Conservation (phyloP, 2,113 vertebrate genomes). For the Sterrhoptilus dennistouni region DNA sequence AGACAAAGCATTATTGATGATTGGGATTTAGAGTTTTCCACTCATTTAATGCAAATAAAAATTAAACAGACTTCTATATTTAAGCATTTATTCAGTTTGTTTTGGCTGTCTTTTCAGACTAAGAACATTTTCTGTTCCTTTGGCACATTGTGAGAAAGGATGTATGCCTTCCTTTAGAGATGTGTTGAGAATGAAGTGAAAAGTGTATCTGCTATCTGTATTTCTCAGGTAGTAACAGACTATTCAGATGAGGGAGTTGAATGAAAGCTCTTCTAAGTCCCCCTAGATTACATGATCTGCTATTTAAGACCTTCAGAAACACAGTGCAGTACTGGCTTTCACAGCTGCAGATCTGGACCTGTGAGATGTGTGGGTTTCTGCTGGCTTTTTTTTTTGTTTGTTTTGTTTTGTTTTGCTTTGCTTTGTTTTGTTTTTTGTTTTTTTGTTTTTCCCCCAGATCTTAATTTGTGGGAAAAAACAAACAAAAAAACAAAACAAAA, state of each 20-base stretch:
- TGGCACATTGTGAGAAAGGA: not conserved
- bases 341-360: not conserved
- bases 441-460: not conserved
- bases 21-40: not conserved
- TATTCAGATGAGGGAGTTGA: not conserved
- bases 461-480: not conserved
- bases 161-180: not conserved
- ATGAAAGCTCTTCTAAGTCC: slow-evolving; percentile 7
- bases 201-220: not conserved
- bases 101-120: not conserved
- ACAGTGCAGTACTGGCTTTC: not conserved
- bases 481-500: too few species aligned
- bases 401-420: too few species aligned
- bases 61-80: not conserved
- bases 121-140: not conserved
- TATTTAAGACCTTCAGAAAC: not conserved
- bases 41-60: not conserved
- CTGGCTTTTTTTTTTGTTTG: too few species aligned
- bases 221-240: slow-evolving; percentile 13
- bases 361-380: not conserved
- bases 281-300: not conserved
- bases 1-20: not conserved
- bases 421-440: not conserved
- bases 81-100: not conserved
- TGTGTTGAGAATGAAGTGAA: slow-evolving; percentile 38